Percentiles rank a stretch among this genome's conserved stretches.
These are phyloP conservation scores for Pleuronectes platessa DNA, from an alignment of 2,113 vertebrate species.

Conservation along the genomic window DNA sequence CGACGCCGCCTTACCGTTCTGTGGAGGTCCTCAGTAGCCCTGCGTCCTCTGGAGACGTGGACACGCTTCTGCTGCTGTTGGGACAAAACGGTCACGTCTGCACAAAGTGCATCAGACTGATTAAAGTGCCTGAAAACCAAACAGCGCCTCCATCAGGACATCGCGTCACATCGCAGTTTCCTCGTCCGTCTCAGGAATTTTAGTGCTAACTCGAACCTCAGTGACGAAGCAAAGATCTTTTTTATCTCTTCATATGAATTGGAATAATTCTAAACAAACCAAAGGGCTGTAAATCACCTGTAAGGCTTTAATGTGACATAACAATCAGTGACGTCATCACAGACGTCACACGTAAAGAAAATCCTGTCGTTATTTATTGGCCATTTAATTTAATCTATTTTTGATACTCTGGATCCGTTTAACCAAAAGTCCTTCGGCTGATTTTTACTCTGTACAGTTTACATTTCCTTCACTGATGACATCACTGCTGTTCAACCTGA, in stretches of 20 bases:
- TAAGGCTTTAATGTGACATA: background rate
- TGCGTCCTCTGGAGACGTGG: background rate
- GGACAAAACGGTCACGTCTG: slow-evolving; percentile 9
- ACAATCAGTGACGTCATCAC: background rate
- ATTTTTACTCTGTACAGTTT: slow-evolving; percentile 43
- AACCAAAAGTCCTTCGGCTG: slow-evolving; percentile 18
- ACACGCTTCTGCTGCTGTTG: background rate
- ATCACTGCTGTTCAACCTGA: slow-evolving; percentile 21
- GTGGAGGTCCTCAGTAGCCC: slow-evolving; percentile 27
- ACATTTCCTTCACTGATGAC: slow-evolving; percentile 13
- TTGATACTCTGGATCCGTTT: slow-evolving; percentile 60
- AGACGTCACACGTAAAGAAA: background rate
- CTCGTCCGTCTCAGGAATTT: slow-evolving; percentile 48
- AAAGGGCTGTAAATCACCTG: slow-evolving; percentile 36
- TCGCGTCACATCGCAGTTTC: background rate
- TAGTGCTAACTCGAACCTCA: slow-evolving; percentile 17
- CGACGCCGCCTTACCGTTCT: slow-evolving; percentile 21
- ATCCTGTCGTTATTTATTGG: slow-evolving; percentile 54
- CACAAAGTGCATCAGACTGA: slow-evolving; percentile 35
- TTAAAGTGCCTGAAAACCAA: slow-evolving; percentile 62
- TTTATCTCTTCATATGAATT: slow-evolving; percentile 3
- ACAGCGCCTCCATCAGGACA: background rate
- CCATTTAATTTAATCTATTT: slow-evolving; percentile 61
- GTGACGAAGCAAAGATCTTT: slow-evolving; percentile 50
- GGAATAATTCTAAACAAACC: background rate